Conservation (phyloP, 2,888 invertebrate genomes). For the Heliconius ismenius region DNA sequence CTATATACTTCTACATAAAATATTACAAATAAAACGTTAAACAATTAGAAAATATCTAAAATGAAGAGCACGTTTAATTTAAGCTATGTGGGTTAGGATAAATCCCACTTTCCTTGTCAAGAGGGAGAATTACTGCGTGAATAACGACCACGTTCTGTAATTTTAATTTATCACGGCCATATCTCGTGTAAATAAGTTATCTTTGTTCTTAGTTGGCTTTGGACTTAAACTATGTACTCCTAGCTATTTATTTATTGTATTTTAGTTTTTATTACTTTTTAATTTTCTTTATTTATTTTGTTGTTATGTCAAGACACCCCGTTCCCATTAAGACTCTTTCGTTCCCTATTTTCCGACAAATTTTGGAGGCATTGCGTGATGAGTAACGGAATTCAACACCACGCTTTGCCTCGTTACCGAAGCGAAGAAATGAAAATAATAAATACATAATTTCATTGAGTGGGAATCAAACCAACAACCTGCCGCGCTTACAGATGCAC, state of each 20-base stretch:
- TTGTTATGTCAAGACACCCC: no score
- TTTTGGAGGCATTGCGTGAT: no score
- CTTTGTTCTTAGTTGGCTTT: constrained; percentile 8
- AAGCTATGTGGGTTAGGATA: constrained; percentile 66
- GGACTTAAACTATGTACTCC: not conserved
- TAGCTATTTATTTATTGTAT: not conserved
- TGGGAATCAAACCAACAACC: no score
- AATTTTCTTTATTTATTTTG: no score
- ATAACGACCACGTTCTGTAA: constrained; percentile 62
- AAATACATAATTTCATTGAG: no score
- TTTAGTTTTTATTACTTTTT: not conserved
- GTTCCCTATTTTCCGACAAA: no score
- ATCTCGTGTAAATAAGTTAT: constrained; percentile 20
- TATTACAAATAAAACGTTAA: not conserved
- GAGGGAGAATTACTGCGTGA: constrained; percentile 58
- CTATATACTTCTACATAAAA: not conserved
- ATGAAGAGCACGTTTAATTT: constrained; percentile 56
- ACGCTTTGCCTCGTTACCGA: no score
- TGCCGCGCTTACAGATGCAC: no score
- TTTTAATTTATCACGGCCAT: constrained; percentile 52
- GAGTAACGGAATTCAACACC: no score
- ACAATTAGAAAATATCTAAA: constrained; percentile 5
- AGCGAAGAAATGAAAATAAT: no score
- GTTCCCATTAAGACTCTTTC: no score
- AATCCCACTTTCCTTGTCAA: constrained; percentile 60